Evolutionary conservation across 1,140 invertebrate genomes (phyloP).

Genomic region (Thaumatotibia leucotreta): DNA sequence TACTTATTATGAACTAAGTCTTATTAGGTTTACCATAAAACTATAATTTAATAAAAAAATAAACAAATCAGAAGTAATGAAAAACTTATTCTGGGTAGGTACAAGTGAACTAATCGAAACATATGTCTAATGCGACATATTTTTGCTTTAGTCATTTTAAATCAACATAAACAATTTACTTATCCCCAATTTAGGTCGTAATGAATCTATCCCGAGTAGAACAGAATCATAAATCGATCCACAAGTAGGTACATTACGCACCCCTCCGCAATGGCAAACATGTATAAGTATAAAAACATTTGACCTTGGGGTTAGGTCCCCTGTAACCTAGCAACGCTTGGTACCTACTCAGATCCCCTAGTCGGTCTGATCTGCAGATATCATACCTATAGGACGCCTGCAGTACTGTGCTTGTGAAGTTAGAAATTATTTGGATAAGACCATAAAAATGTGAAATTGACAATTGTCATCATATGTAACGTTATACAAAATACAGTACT

Average conservation of each 20-base stretch:
- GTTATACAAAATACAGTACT: too few species aligned
- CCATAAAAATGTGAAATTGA: not conserved
- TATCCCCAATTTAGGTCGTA: not conserved
- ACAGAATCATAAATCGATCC: conserved; percentile 21
- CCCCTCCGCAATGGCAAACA: conserved; percentile 37
- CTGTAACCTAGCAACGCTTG: conserved; percentile 67
- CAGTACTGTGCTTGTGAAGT: conserved; percentile 38
- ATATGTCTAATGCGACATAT: too few species aligned
- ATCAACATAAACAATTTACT: not conserved
- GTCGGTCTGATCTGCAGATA: conserved; percentile 60
- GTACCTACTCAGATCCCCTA: conserved; percentile 56
- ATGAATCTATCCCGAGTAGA: not conserved
- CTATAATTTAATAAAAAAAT: too few species aligned
- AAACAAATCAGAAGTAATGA: too few species aligned
- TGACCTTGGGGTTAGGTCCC: conserved; percentile 66
- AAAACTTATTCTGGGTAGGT: too few species aligned
- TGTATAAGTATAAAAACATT: conserved; percentile 47
- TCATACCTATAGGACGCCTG: conserved; percentile 61
- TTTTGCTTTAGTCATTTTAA: too few species aligned
- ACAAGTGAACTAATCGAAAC: too few species aligned
- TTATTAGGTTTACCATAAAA: too few species aligned
- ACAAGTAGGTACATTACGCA: conserved; percentile 15
- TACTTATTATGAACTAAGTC: too few species aligned
- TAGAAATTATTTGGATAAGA: conserved; percentile 29
- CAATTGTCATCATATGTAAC: too few species aligned